phyloP scores from a whole-genome alignment of 2,888 invertebrate species.

The Reticulitermes lucifugus region DNA sequence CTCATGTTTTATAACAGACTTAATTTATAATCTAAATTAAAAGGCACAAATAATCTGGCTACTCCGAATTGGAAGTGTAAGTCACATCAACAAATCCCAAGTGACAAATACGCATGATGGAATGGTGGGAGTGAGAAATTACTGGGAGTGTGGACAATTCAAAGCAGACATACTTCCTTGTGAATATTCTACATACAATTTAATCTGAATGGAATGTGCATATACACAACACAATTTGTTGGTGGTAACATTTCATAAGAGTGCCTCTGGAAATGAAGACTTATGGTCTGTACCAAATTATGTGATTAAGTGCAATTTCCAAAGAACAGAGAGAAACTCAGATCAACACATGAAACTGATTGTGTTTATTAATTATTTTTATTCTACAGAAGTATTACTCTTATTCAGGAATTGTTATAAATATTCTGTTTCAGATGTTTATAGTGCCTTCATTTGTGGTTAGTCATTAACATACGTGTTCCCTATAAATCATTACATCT shows the following conservation, averaged over 20 bases:
- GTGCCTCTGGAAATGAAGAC: slow-evolving; percentile 6
- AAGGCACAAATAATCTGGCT: too few species aligned
- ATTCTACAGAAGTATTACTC: background rate
- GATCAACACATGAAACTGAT: background rate
- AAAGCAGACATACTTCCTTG: too few species aligned
- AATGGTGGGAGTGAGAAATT: background rate
- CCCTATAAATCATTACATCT: background rate
- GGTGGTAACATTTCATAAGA: background rate
- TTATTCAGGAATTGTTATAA: background rate
- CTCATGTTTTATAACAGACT: too few species aligned
- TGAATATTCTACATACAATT: background rate
- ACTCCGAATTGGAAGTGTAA: too few species aligned
- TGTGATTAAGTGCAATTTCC: slow-evolving; percentile 13
- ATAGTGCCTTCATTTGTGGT: background rate
- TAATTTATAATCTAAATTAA: too few species aligned
- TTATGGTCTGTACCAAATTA: slow-evolving; percentile 1
- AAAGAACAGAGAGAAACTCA: background rate
- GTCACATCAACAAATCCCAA: too few species aligned
- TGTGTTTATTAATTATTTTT: background rate
- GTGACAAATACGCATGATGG: background rate
- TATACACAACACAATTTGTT: background rate
- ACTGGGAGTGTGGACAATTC: too few species aligned
- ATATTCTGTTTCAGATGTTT: background rate
- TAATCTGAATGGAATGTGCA: background rate
- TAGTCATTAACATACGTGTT: background rate